A percentile compares a stretch with the other conserved stretches of the same genome.
Evolutionary conservation across 2,888 invertebrate species (phyloP).

Genomic region (Nudaria mundana): DNA sequence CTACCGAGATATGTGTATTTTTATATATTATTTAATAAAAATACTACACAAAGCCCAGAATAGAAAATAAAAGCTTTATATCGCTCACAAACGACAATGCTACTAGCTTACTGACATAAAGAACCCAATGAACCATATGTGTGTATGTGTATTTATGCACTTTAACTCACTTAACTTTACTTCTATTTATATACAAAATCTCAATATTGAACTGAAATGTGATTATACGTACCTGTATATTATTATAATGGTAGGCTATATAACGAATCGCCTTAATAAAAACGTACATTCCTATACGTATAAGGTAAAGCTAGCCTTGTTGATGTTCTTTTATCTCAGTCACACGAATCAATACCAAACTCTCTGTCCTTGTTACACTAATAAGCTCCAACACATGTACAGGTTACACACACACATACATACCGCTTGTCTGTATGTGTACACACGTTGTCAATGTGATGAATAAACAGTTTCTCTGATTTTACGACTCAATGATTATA

Average conservation of each 20-base stretch:
- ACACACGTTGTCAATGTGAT: constrained; percentile 65
- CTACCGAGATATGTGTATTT: too few relatives aligned
- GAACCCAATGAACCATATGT: too few relatives aligned
- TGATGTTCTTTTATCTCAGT: constrained; percentile 61
- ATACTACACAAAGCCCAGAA: too few relatives aligned
- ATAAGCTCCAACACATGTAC: constrained; percentile 61
- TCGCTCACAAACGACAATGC: too few relatives aligned
- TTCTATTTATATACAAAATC: too few relatives aligned
- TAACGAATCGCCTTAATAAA: constrained; percentile 78
- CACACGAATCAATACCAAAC: constrained; percentile 46
- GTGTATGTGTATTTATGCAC: too few relatives aligned
- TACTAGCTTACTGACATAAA: too few relatives aligned
- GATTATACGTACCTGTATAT: constrained; percentile 66
- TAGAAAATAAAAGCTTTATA: too few relatives aligned
- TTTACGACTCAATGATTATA: constrained; percentile 75
- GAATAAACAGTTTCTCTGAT: constrained; percentile 79
- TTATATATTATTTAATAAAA: too few relatives aligned
- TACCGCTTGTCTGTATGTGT: constrained; percentile 40
- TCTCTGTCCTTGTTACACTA: constrained; percentile 67
- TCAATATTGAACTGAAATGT: constrained; percentile 46
- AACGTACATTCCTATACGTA: constrained; percentile 75
- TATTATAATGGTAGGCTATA: constrained; percentile 72
- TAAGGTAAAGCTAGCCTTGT: constrained; percentile 76
- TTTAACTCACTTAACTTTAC: too few relatives aligned
- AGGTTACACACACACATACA: constrained; percentile 39